Base-by-base conservation (phyloP, 2,888 invertebrate species). In the Lathronympha strigana region DNA sequence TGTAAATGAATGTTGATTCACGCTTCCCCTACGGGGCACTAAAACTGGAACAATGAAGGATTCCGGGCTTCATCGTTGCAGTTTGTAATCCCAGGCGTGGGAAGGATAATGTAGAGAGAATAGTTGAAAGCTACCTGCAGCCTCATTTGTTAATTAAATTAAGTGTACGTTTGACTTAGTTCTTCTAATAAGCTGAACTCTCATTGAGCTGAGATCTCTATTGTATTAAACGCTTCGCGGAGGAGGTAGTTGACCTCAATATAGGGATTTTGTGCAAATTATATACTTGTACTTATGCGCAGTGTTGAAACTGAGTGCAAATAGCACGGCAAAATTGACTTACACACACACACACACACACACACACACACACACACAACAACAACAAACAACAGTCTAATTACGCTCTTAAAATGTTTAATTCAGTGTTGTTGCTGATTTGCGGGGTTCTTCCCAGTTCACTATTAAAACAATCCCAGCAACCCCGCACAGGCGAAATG, bases 1-100 rank as follows among this genome's bases (percentile, higher is more conserved):
- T 71, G 73, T 73, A 68, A 72, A 74, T 76, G 76, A 73, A 76
- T 77, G 76, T 73, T 82, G 76, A 79, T 79, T 76, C 76, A 72
- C 75, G 77, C 79, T 82, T 82, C 81, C 77, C 77, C 54, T 47
- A 49, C 47, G 47, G 47, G 45, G 36, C 25, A 51, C 33, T 50
- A 40, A 19, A 45, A 21, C 47, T 25, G 19, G 54, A 36, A 54
- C 36, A 55, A 55, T 47, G 45, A 45, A 17, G 25, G 25, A 54
- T 53, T 43, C 15, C 36, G 23, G 21, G 36, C 36, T 47, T 23
- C 58, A 21, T 47, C 58, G 21, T 47, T 57, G 25, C 33, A 15
- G 23, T 60, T 47, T 60, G 43, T 45, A 40, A 45, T 19, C 9
- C 17, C 38, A 13, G 43, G 19, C 19, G 31, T 31, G 57, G 43